Base-by-base conservation (phyloP, 2,797 vertebrate species). In the Esox masquinongy region DNA sequence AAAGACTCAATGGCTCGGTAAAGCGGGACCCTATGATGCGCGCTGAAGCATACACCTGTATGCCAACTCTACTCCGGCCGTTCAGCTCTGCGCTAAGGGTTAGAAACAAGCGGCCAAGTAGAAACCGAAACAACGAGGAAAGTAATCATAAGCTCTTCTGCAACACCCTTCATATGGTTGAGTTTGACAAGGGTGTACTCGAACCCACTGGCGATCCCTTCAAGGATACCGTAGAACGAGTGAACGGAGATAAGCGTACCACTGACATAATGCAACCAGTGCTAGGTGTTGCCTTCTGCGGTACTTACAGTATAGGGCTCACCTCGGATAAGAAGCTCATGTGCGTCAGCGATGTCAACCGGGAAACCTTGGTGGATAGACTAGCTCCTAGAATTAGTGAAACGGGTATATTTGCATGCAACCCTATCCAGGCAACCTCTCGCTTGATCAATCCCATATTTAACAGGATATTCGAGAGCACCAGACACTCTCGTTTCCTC, bases 61-160 rank as follows among this genome's bases (percentile, higher is more conserved):
- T 81, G 56, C 77, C 77, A 0, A 81, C 73, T 16, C 67, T 81
- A 2, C 66, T 78, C 26, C 29, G 15, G 1, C 31, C 17, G 14
- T 39, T 67, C 64, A 36, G 31, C 64, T 67, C 64, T 1, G 64
- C 8, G 15, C 29, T 31, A 15, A 15, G 29, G 26, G 34, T 36
- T 34, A 67, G 31, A 31, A 66, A 31, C 64, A 34, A 39, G 64
- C 64, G 19, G 0, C 1, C 24, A 5, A 1, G 29, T 11, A 29
- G 29, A 31, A 5, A 5, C 2, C 29, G 26, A 2, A 12, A 16
- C 9, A 17, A 17, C 8, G 64, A 15, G 64, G 29, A 1, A 4
- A 29, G 24, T 34, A 31, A 67, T 67, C 64, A 29, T 5, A 67
- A 36, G 29, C 29, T 36, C 12, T 67, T 67, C 64, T 67, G 64